Evolutionary conservation across 1,140 invertebrate species (phyloP).

Genomic region (Aphelinus certus): DNA sequence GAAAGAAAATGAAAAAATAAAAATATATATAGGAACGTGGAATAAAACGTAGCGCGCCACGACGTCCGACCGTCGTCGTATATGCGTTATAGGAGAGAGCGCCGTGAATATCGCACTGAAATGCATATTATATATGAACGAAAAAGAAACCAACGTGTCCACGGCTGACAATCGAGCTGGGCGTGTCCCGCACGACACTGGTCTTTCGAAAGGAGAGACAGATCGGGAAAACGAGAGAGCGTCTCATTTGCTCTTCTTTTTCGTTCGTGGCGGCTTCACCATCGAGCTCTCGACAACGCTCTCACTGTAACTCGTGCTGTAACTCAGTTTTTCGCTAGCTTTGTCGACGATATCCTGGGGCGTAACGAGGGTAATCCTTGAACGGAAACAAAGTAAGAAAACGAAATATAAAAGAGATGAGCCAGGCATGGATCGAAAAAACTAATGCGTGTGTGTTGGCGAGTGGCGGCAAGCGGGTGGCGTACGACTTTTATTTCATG

Average conservation of each 20-base stretch:
- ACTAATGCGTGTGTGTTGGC: background rate
- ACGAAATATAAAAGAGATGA: slow-evolving; percentile 22
- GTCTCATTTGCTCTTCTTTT: slow-evolving; percentile 58
- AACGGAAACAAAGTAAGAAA: background rate
- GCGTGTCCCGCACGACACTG: too few species aligned
- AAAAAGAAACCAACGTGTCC: background rate
- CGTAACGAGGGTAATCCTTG: slow-evolving; percentile 61
- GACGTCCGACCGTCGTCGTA: too few species aligned
- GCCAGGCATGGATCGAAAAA: slow-evolving; percentile 2
- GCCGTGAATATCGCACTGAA: slow-evolving; percentile 14
- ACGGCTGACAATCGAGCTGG: too few species aligned
- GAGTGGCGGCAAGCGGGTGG: too few species aligned
- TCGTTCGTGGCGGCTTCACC: slow-evolving; percentile 56
- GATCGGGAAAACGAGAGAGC: too few species aligned
- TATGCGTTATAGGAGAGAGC: too few species aligned
- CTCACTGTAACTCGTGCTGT: slow-evolving; percentile 36
- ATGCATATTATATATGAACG: slow-evolving; percentile 17
- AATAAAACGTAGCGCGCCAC: too few species aligned
- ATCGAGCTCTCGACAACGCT: slow-evolving; percentile 52
- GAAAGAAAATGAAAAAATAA: too few species aligned
- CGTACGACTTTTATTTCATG: too few species aligned
- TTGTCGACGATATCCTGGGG: slow-evolving; percentile 54
- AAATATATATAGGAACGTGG: too few species aligned
- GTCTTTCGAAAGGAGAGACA: too few species aligned
- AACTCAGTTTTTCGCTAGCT: slow-evolving; percentile 51